Evolutionary conservation across 2,797 vertebrate species (phyloP).

Genomic region (Basileuterus tristriatus): DNA sequence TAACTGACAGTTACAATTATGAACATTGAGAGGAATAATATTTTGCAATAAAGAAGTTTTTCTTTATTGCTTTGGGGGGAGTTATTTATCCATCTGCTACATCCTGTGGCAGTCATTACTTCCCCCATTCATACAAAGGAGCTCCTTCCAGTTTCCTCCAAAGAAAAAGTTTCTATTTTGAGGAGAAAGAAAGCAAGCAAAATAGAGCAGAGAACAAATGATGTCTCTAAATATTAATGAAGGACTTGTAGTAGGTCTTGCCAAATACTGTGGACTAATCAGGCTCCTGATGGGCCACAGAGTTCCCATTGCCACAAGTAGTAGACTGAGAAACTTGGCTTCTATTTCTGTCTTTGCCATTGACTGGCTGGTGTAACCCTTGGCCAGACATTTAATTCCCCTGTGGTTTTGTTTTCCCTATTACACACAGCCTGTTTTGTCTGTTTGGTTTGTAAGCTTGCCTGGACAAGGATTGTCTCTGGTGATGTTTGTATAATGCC

Average conservation of each 20-base stretch:
- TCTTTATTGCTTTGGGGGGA: not conserved
- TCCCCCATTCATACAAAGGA: not conserved
- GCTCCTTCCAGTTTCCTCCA: not conserved
- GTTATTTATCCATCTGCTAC: not conserved
- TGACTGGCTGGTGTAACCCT: slow-evolving; percentile 22
- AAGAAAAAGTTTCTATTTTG: not conserved
- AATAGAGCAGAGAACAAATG: not conserved
- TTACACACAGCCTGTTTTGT: not conserved
- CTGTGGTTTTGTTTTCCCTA: slow-evolving; percentile 25
- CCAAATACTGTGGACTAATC: not conserved
- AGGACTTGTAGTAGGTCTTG: not conserved
- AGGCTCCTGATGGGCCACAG: not conserved
- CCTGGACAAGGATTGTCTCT: not conserved
- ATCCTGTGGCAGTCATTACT: not conserved
- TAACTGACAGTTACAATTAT: not conserved
- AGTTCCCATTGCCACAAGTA: not conserved
- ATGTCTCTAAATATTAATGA: not conserved
- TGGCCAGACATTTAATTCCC: slow-evolving; percentile 16
- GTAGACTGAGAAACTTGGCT: slow-evolving; percentile 25
- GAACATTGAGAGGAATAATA: not conserved
- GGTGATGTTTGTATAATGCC: not conserved
- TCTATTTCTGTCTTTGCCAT: slow-evolving; percentile 19
- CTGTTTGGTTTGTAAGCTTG: slow-evolving; percentile 35
- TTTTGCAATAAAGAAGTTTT: not conserved
- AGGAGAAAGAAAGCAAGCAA: not conserved